These are phyloP conservation scores for Notechis scutatus DNA, from an alignment of 2,113 vertebrate species.

Conservation along the genomic window DNA sequence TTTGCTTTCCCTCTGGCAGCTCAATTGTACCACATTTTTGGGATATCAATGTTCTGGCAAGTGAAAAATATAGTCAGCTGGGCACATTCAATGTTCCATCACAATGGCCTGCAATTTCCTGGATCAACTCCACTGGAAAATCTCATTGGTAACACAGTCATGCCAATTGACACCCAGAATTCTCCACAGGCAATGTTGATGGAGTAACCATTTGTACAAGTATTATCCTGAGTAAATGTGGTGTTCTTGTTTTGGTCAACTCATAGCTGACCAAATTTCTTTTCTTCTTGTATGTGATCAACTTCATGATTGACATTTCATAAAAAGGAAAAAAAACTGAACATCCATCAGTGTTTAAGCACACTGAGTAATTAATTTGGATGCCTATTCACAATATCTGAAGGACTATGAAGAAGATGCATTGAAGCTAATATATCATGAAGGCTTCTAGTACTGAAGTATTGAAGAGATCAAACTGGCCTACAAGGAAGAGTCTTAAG, in stretches of 20 bases:
- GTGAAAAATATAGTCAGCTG: not conserved
- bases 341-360: rapidly evolving
- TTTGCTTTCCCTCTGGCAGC: not conserved
- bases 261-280: not conserved
- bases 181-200: not conserved
- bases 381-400: not conserved
- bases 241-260: not conserved
- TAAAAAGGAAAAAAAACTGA: not conserved
- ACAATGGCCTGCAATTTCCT: not conserved
- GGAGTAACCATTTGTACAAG: not conserved
- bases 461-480: not conserved
- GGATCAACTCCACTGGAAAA: not conserved
- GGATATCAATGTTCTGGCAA: not conserved
- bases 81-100: not conserved
- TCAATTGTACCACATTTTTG: not conserved
- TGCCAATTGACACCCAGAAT: not conserved
- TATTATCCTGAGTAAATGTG: not conserved
- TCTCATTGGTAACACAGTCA: not conserved
- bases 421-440: not conserved
- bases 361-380: not conserved
- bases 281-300: not conserved
- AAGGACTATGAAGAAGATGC: too few species aligned
- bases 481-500: not conserved
- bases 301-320: not conserved
- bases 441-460: not conserved